Evolutionary conservation across 2,888 invertebrate species (phyloP).

Genomic region (Exephanes ischioxanthus): DNA sequence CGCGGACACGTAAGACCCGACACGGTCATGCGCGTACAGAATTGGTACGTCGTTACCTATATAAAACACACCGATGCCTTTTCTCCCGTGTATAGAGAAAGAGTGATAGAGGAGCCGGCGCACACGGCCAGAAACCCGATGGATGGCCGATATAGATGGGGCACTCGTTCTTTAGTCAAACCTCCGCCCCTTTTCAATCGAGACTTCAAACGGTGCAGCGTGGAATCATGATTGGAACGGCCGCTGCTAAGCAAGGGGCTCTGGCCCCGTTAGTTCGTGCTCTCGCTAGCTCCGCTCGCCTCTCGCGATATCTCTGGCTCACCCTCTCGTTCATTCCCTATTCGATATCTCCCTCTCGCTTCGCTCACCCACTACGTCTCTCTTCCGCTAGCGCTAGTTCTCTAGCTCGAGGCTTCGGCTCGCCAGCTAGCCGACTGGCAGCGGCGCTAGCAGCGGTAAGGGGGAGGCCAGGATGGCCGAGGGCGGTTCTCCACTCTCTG

Average conservation of each 20-base stretch:
- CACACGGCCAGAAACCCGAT: constrained; percentile 54
- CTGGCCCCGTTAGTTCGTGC: constrained; percentile 79
- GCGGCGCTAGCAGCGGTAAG: constrained; percentile 59
- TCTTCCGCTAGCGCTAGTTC: constrained; percentile 33
- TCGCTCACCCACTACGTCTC: not conserved
- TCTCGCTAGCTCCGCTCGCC: constrained; percentile 70
- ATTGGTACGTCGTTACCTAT: constrained; percentile 28
- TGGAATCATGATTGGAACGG: constrained; percentile 85
- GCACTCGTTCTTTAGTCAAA: constrained; percentile 85
- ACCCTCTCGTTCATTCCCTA: constrained; percentile 78
- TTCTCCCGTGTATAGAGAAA: constrained; percentile 49
- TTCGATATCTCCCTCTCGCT: constrained; percentile 22
- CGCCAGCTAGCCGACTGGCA: constrained; percentile 71
- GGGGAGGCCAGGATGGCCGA: constrained; percentile 67
- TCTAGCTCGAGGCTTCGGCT: constrained; percentile 57
- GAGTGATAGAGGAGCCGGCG: constrained; percentile 12
- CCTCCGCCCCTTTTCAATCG: constrained; percentile 85
- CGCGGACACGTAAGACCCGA: not conserved
- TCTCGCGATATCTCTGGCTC: constrained; percentile 66
- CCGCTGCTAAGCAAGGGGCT: constrained; percentile 84
- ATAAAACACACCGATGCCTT: constrained; percentile 12
- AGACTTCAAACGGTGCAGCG: constrained; percentile 85
- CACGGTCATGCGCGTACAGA: not conserved
- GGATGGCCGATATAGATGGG: constrained; percentile 80
- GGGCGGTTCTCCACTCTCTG: constrained; percentile 71